A percentile compares a stretch with the other conserved stretches of the same genome.
phyloP scores from a whole-genome alignment of 2,113 vertebrate genomes.

The Odobenus rosmarus region DNA sequence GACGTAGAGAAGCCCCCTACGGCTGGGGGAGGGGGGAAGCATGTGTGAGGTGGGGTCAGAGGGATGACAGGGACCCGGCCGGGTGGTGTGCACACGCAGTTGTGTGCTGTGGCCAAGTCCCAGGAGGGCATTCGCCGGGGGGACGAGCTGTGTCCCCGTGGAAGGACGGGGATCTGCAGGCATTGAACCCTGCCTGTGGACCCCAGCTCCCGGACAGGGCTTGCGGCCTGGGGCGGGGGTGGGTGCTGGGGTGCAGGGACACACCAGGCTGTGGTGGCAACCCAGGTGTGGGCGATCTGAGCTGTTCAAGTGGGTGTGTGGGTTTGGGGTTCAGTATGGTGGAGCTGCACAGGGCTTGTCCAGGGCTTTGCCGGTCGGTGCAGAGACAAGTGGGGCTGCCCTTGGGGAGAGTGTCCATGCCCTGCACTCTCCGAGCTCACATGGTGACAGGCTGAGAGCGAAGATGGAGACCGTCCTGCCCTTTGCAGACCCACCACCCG shows the following conservation, averaged over 20 bases:
- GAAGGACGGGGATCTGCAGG: no score
- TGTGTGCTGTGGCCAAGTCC: neutral
- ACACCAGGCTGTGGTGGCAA: accelerated
- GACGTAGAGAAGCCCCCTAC: accelerated
- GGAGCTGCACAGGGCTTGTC: neutral
- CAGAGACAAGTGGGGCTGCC: no score
- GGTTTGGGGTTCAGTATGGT: neutral
- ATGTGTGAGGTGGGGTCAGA: neutral
- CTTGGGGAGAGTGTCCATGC: no score
- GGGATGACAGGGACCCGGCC: no score
- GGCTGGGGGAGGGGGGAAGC: accelerated
- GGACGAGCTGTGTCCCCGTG: neutral
- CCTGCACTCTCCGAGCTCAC: no score
- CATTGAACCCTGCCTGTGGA: neutral
- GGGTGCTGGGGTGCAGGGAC: neutral
- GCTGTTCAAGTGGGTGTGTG: neutral
- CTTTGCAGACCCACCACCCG: no score
- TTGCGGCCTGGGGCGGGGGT: neutral
- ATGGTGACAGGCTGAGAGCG: no score
- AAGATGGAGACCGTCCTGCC: no score
- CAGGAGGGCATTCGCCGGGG: neutral
- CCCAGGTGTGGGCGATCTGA: neutral
- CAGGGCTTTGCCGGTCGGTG: neutral
- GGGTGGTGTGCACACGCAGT: neutral
- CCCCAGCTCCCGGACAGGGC: neutral